These are phyloP conservation scores for Montipora sp. DNA, from an alignment of 64 coral and sea anemone genomes.

Conservation along the genomic window DNA sequence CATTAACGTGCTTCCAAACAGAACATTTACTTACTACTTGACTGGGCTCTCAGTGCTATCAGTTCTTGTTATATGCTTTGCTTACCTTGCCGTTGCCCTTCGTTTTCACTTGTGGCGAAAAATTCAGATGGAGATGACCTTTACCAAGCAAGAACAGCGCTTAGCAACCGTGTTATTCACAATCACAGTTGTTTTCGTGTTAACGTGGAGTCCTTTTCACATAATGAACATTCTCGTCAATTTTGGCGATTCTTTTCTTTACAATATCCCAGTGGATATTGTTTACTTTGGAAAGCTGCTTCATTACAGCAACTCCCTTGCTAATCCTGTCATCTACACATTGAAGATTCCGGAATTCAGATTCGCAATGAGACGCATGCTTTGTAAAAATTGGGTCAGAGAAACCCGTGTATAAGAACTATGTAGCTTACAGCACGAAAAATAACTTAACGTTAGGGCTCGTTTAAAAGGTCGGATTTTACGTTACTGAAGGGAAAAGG, in stretches of 20 bases:
- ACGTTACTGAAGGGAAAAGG: no score
- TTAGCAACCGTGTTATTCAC: conserved; percentile 70
- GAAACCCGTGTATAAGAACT: conserved; percentile 12
- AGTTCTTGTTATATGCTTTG: conserved; percentile 54
- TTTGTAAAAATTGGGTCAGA: conserved; percentile 49
- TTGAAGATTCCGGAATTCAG: conserved; percentile 80
- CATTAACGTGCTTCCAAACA: background rate
- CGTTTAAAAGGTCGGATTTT: no score
- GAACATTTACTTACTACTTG: conserved; percentile 63
- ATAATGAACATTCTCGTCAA: conserved; percentile 91
- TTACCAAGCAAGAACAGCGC: conserved; percentile 59
- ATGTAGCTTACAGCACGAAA: background rate
- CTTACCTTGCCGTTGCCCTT: conserved; percentile 67
- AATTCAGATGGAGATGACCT: conserved; percentile 30
- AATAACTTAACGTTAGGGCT: background rate
- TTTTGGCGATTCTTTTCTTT: conserved; percentile 38
- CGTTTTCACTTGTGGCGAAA: conserved; percentile 67
- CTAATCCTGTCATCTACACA: conserved; percentile 84
- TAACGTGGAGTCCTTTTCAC: conserved; percentile 85
- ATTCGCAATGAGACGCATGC: conserved; percentile 10
- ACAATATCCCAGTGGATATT: conserved; percentile 40
- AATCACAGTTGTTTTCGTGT: conserved; percentile 81
- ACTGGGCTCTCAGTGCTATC: conserved; percentile 77
- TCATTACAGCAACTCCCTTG: conserved; percentile 86
- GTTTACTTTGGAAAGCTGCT: conserved; percentile 85